phyloP scores from a whole-genome alignment of 2,888 invertebrate genomes.

The Drosophila monieri region DNA sequence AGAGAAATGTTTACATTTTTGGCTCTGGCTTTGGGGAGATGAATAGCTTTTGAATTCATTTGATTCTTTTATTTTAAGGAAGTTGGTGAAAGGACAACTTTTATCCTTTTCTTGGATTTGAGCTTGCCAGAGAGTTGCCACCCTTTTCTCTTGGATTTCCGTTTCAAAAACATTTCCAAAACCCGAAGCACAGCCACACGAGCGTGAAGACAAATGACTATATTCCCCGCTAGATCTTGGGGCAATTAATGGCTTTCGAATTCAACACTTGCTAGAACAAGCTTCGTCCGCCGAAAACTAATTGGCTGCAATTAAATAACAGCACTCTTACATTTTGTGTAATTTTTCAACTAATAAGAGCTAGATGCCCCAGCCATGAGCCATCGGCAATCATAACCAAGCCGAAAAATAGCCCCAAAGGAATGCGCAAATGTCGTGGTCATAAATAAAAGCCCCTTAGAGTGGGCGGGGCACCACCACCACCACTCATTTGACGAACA shows the following conservation, averaged over 20 bases:
- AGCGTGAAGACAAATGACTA: neutral
- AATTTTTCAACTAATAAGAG: conserved; percentile 64
- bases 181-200: neutral
- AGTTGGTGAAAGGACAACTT: neutral
- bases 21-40: too few relatives aligned
- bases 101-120: neutral
- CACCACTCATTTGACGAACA: conserved; percentile 26
- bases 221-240: neutral
- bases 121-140: neutral
- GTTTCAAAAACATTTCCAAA: neutral
- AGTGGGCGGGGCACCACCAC: conserved; percentile 10
- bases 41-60: neutral
- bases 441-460: conserved; percentile 65
- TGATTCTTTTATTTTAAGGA: neutral
- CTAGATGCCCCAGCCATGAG: conserved; percentile 50
- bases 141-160: neutral
- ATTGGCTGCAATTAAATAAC: conserved; percentile 70
- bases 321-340: conserved; percentile 62
- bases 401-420: conserved; percentile 45
- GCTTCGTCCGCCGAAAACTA: conserved; percentile 49
- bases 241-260: conserved; percentile 25
- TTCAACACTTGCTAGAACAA: conserved; percentile 16
- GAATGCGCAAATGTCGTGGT: conserved; percentile 75
- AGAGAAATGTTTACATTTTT: neutral
- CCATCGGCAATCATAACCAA: conserved; percentile 10